These are phyloP conservation scores for Madoqua kirkii DNA, from an alignment of 2,113 vertebrate genomes.

Conservation along the genomic window DNA sequence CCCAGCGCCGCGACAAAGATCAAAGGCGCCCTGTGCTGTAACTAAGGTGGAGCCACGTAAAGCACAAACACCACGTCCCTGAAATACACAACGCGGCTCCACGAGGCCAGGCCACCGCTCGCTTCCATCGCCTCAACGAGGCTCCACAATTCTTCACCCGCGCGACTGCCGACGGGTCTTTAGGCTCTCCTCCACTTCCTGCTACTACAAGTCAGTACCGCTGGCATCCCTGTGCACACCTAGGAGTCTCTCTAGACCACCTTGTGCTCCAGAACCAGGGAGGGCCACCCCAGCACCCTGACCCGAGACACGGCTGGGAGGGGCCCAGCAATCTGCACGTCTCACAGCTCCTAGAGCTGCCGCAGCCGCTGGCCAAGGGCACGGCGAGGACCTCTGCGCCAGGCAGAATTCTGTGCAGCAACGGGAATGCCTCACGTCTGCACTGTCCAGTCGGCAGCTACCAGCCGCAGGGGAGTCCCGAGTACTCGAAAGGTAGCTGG, in stretches of 20 bases:
- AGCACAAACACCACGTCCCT: fast-evolving
- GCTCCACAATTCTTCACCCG: fast-evolving
- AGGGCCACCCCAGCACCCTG: not conserved
- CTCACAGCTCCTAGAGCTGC: fast-evolving
- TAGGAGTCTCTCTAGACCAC: too few relatives aligned
- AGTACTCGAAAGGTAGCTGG: fast-evolving
- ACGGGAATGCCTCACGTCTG: fast-evolving
- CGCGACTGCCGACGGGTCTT: not conserved
- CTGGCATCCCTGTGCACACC: too few relatives aligned
- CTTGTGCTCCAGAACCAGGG: not conserved
- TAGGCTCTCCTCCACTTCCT: not conserved
- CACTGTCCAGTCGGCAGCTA: fast-evolving
- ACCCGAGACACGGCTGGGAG: fast-evolving
- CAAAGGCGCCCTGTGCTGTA: fast-evolving
- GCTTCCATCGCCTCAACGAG: fast-evolving
- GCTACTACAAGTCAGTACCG: fast-evolving
- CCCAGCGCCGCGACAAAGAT: fast-evolving
- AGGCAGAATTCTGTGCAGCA: fast-evolving
- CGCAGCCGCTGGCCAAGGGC: fast-evolving
- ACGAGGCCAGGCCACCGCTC: fast-evolving
- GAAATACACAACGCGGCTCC: fast-evolving
- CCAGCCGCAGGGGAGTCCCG: not conserved
- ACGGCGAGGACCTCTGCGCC: too few relatives aligned
- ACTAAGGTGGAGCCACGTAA: not conserved
- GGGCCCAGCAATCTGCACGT: fast-evolving